Conservation (phyloP, 2,888 invertebrate species). For the Crepidodera aurea region DNA sequence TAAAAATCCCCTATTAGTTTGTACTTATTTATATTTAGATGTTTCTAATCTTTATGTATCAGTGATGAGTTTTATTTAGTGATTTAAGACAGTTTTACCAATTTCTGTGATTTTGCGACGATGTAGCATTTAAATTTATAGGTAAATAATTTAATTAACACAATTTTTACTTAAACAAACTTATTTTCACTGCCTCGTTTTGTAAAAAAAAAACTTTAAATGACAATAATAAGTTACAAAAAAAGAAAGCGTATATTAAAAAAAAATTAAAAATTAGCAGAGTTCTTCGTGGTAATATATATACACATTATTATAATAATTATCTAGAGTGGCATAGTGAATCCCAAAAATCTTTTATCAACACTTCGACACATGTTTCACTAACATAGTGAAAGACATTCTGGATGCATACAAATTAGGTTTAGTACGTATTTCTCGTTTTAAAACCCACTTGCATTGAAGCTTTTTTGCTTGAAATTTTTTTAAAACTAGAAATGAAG, state of each 20-base stretch:
- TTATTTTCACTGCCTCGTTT: slow-evolving; percentile 41
- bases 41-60: slow-evolving; percentile 8
- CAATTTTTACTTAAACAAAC: slow-evolving; percentile 14
- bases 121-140: slow-evolving; percentile 32
- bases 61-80: slow-evolving; percentile 15
- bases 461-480: too few species aligned
- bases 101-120: slow-evolving; percentile 41
- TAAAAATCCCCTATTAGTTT: not conserved
- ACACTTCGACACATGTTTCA: too few species aligned
- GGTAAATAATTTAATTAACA: slow-evolving; percentile 22
- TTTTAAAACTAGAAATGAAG: too few species aligned
- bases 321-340: too few species aligned
- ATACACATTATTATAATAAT: too few species aligned
- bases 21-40: not conserved
- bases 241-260: slow-evolving; percentile 25
- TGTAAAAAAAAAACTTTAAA: slow-evolving; percentile 28
- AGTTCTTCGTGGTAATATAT: slow-evolving; percentile 11
- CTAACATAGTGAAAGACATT: too few species aligned
- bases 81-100: slow-evolving; percentile 36
- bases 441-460: too few species aligned
- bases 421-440: too few species aligned
- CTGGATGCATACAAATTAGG: too few species aligned
- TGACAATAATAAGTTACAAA: slow-evolving; percentile 41
- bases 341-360: too few species aligned
- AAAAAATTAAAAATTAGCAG: slow-evolving; percentile 6